Evolutionary conservation across 2,888 invertebrate species (phyloP).

Genomic region (Pasiphila rectangulata): DNA sequence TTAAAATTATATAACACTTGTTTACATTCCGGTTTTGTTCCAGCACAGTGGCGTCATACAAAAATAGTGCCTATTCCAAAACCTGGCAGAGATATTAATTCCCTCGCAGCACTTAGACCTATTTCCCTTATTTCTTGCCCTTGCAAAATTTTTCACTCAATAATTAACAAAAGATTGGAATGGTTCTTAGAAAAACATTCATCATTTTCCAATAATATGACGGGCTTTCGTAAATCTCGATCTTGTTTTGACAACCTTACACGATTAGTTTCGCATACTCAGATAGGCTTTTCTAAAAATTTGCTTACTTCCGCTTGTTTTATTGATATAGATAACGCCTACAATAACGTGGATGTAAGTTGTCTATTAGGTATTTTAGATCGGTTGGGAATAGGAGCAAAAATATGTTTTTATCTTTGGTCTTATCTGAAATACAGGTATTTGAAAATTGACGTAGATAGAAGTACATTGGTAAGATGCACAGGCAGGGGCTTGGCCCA

Average conservation of each 20-base stretch:
- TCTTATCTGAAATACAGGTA: background rate
- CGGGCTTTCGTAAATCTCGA: conserved; percentile 3
- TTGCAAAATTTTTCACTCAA: conserved; percentile 30
- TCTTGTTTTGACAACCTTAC: conserved; percentile 6
- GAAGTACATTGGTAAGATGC: background rate
- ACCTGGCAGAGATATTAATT: background rate
- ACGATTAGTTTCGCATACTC: background rate
- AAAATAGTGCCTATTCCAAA: background rate
- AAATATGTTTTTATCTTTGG: background rate
- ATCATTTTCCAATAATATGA: background rate
- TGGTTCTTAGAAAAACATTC: conserved; percentile 24
- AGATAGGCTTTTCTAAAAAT: conserved; percentile 7
- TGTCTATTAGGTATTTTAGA: background rate
- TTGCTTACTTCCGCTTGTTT: background rate
- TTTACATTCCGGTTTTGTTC: background rate
- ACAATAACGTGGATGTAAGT: background rate
- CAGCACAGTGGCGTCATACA: background rate
- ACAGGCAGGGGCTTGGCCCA: conserved; percentile 23
- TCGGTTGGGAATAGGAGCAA: background rate
- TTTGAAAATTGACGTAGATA: background rate
- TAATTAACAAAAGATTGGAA: conserved; percentile 26
- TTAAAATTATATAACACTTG: background rate
- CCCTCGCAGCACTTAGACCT: background rate
- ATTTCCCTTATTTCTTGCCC: conserved; percentile 17
- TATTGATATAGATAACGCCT: conserved; percentile 5